phyloP scores from a whole-genome alignment of 2,888 invertebrate species.

The Odontocolon sp. region DNA sequence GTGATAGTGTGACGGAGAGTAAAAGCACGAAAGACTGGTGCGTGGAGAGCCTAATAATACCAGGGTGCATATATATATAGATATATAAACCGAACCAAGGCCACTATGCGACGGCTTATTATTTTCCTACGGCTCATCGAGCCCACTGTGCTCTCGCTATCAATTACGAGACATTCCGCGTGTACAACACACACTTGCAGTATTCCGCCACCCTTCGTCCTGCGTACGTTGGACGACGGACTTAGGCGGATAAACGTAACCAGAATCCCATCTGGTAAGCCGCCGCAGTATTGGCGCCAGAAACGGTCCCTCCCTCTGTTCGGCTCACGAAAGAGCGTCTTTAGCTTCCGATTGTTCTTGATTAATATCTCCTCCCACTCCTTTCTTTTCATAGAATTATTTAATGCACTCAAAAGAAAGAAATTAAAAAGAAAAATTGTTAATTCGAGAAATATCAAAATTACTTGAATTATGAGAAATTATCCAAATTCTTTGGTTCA shows the following conservation, averaged over 20 bases:
- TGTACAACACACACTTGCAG: constrained; percentile 59
- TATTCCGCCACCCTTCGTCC: constrained; percentile 44
- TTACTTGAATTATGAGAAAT: too few species aligned
- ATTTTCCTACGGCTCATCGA: constrained; percentile 81
- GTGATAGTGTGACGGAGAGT: constrained; percentile 36
- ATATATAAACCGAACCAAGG: constrained; percentile 28
- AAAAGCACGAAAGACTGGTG: constrained; percentile 58
- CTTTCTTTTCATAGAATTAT: neutral
- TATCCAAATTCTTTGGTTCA: neutral
- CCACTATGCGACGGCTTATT: constrained; percentile 77
- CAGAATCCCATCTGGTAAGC: constrained; percentile 79
- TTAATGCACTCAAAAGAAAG: too few species aligned
- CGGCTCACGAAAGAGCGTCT: constrained; percentile 26
- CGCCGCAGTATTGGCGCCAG: constrained; percentile 51
- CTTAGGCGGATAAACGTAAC: constrained; percentile 78
- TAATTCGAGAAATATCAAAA: too few species aligned
- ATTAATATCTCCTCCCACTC: constrained; percentile 24
- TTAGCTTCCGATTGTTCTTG: constrained; percentile 34
- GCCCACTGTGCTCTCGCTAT: constrained; percentile 77
- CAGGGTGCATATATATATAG: constrained; percentile 44
- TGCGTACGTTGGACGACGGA: constrained; percentile 60
- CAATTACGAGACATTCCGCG: constrained; percentile 79
- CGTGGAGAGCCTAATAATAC: constrained; percentile 76
- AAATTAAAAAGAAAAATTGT: too few species aligned
- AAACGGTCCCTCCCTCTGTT: constrained; percentile 36